phyloP scores from a whole-genome alignment of 2,888 invertebrate genomes.

The Caenorhabditis afra region DNA sequence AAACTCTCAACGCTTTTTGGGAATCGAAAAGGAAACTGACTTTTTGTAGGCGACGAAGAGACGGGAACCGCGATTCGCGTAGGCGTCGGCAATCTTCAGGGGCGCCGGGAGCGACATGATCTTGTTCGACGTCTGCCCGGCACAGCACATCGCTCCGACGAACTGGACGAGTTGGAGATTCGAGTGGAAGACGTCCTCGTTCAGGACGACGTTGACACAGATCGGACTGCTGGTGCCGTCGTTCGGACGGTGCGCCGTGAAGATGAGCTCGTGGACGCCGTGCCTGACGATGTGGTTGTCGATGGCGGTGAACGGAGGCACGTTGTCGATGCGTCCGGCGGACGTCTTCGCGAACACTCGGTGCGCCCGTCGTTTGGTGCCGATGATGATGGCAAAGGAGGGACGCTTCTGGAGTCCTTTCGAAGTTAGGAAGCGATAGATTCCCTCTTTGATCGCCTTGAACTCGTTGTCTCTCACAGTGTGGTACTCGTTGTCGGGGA shows the following conservation, averaged over 20 bases:
- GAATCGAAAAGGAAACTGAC: no score
- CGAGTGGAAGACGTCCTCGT: slow-evolving; percentile 58
- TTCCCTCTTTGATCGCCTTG: slow-evolving; percentile 44
- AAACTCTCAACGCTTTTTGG: no score
- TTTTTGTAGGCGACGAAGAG: no score
- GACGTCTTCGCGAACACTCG: slow-evolving; percentile 55
- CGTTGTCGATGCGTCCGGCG: slow-evolving; percentile 38
- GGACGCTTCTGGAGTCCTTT: slow-evolving; percentile 43
- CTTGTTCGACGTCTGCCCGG: slow-evolving; percentile 45
- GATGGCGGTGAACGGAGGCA: slow-evolving; percentile 66
- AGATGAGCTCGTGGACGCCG: slow-evolving; percentile 64
- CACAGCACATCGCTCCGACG: slow-evolving; percentile 55
- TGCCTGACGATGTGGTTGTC: slow-evolving; percentile 62
- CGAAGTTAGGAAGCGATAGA: slow-evolving; percentile 31
- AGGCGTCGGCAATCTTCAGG: no score
- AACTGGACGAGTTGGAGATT: slow-evolving; percentile 66
- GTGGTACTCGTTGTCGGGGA: slow-evolving; percentile 66
- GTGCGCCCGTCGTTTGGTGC: slow-evolving; percentile 72
- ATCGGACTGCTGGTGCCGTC: slow-evolving; percentile 71
- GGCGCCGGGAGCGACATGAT: slow-evolving; percentile 1
- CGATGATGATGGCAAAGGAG: slow-evolving; percentile 67
- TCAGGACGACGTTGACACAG: slow-evolving; percentile 62
- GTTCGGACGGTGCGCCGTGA: neutral
- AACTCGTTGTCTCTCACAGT: slow-evolving; percentile 60
- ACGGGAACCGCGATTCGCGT: no score